Base-by-base conservation (phyloP, 2,797 vertebrate genomes). In the Eulemur rubriventer region DNA sequence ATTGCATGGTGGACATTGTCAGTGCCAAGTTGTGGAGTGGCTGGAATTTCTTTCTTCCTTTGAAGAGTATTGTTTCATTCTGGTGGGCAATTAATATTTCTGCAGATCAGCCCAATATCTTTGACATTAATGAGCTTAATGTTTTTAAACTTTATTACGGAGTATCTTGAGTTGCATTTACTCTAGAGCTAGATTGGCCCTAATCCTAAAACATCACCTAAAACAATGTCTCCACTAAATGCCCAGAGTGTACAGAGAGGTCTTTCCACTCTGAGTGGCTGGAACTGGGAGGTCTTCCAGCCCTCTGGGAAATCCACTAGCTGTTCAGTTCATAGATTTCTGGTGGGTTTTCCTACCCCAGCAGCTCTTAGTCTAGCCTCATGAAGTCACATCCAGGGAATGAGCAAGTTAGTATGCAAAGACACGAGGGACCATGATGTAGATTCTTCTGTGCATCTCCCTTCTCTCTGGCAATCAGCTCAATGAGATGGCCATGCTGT, bases 21-120 rank as follows among this genome's bases (percentile, higher is more conserved):
- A 59, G 63, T 38, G 14, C 70, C 43, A 13, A 33, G n/a, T 24
- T 85, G 38, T 46, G n/a, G 52, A 93, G n/a, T 38, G 41, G 4
- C 33, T 72, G 12, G 20, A 72, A 33, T 80, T 72, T 86, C 33
- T 86, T 79, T 86, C 63, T n/a, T 61, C 50, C 28, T 50, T 72
- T 61, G 28, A 59, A 61, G 17, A 87, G 52, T 81, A 22, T 73
- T 52, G 6, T 63, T 81, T 41, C 52, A 48, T 43, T 65, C 46
- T 46, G 22, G 57, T 17, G 50, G 35, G 17, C 11, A 65, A 9
- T 75, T 81, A 50, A 28, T 46, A 55, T 88, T 94, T 16, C 35
- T 81, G 65, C 30, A 63, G 76, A 46, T 73, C 69, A n/a, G 16
- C 46, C 46, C 52, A 28, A 61, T 81, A 10, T 81, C 73, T 52